phyloP scores from a whole-genome alignment of 2,888 invertebrate genomes.

The Panzeria rudis region DNA sequence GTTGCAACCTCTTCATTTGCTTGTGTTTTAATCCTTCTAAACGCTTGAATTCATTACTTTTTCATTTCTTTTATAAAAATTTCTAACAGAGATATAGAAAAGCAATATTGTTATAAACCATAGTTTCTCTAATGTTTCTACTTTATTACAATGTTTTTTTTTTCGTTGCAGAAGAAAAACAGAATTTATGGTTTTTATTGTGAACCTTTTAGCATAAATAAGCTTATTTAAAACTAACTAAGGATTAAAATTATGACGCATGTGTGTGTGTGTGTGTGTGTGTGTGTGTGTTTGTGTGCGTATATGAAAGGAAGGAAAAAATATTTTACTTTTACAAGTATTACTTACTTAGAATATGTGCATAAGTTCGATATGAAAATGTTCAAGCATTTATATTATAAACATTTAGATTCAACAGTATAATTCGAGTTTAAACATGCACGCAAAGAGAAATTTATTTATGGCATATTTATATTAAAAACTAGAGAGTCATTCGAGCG shows the following conservation, averaged over 20 bases:
- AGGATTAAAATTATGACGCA: constrained; percentile 9
- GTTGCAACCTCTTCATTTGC: neutral
- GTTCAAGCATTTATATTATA: too few relatives aligned
- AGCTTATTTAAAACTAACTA: constrained; percentile 30
- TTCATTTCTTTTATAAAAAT: constrained; percentile 17
- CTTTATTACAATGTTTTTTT: constrained; percentile 4
- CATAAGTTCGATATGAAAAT: too few relatives aligned
- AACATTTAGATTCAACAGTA: too few relatives aligned
- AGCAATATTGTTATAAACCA: constrained; percentile 32
- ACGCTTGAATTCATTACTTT: neutral
- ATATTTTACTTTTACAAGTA: too few relatives aligned
- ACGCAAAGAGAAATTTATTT: too few relatives aligned
- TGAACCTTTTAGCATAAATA: constrained; percentile 33
- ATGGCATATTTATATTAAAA: too few relatives aligned
- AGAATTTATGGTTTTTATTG: constrained; percentile 32
- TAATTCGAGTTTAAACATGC: too few relatives aligned
- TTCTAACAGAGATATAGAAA: constrained; percentile 4
- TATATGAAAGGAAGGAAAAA: too few relatives aligned
- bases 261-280: too few relatives aligned
- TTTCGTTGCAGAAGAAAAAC: neutral
- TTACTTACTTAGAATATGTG: too few relatives aligned
- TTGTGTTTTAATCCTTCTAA: constrained; percentile 16
- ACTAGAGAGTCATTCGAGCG: too few relatives aligned
- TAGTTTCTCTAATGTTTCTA: constrained; percentile 23
- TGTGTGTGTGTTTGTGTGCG: too few relatives aligned